A percentile compares a stretch with the other conserved stretches of the same genome.
phyloP scores from a whole-genome alignment of 1,140 invertebrate species.

The Philotrypesis tridentata region DNA sequence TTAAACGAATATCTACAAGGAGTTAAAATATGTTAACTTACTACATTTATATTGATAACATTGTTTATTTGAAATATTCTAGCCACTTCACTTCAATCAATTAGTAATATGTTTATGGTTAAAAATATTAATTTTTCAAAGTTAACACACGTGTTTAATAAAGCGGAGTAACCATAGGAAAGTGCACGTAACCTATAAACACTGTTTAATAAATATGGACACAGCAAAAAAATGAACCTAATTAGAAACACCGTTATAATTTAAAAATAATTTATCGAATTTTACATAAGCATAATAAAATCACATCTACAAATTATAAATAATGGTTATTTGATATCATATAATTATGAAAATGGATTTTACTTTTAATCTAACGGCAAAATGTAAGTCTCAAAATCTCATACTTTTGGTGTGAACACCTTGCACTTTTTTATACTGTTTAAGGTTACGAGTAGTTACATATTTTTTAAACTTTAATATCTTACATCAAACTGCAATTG shows the following conservation, averaged over 20 bases:
- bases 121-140: not conserved
- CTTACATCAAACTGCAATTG: not conserved
- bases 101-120: no score
- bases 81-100: not conserved
- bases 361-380: not conserved
- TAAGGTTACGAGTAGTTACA: not conserved
- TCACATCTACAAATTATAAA: not conserved
- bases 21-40: not conserved
- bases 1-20: not conserved
- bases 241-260: not conserved
- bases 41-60: not conserved
- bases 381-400: not conserved
- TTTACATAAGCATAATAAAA: not conserved
- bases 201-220: slow-evolving; percentile 1
- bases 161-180: not conserved
- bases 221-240: not conserved
- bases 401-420: not conserved
- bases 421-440: not conserved
- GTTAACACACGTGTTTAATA: not conserved
- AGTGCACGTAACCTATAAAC: not conserved
- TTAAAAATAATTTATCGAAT: not conserved
- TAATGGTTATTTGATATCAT: not conserved
- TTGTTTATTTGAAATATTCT: not conserved
- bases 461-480: not conserved
- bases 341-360: not conserved